Evolutionary conservation across 2,888 invertebrate genomes (phyloP).

Genomic region (Troides helena): DNA sequence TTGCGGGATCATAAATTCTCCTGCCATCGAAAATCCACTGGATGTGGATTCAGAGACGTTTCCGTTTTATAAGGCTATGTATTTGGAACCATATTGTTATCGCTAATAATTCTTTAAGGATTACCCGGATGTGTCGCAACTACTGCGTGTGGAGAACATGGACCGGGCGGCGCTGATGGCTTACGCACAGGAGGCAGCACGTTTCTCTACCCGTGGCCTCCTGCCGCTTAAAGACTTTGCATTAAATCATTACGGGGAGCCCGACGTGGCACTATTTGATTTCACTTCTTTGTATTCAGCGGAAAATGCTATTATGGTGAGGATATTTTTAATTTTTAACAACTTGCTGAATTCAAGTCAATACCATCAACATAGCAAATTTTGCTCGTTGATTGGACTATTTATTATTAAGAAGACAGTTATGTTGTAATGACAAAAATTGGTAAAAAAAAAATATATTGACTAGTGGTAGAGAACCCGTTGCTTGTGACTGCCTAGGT

Average conservation of each 20-base stretch:
- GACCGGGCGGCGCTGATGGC: slow-evolving; percentile 92
- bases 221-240: slow-evolving; percentile 95
- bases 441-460: too few relatives aligned
- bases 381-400: too few relatives aligned
- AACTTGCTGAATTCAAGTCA: too few relatives aligned
- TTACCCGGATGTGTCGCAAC: slow-evolving; percentile 91
- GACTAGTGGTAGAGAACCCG: too few relatives aligned
- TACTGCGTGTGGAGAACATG: slow-evolving; percentile 94
- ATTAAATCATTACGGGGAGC: slow-evolving; percentile 97
- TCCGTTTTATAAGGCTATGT: neutral
- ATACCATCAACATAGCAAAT: too few relatives aligned
- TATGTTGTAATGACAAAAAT: too few relatives aligned
- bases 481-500: too few relatives aligned
- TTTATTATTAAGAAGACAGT: too few relatives aligned
- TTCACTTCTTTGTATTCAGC: slow-evolving; percentile 99
- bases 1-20: too few relatives aligned
- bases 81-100: neutral
- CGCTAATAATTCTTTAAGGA: slow-evolving; percentile 81
- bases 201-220: slow-evolving; percentile 93
- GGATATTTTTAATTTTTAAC: slow-evolving; percentile 44
- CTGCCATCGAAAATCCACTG: too few relatives aligned
- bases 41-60: too few relatives aligned
- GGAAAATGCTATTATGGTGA: slow-evolving; percentile 94
- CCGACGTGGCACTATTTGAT: slow-evolving; percentile 99
- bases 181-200: slow-evolving; percentile 97